Conservation (phyloP, 2,113 vertebrate species). For the Trematomus loennbergii region DNA sequence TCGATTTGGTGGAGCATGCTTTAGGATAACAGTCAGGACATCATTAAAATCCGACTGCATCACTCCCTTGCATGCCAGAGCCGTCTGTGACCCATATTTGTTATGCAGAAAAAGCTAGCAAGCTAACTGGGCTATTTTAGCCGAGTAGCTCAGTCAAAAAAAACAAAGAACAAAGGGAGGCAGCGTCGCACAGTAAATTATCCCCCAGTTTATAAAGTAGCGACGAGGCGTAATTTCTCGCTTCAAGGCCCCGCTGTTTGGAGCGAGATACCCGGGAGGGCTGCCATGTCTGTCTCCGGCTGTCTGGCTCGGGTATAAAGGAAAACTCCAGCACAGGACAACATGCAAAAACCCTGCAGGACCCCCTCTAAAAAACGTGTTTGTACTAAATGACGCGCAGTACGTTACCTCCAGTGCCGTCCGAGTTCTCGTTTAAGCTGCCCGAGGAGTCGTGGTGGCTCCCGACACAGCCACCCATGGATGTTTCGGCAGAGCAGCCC, state of each 20-base stretch:
- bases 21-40: background rate
- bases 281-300: slow-evolving; percentile 30
- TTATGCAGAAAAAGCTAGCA: slow-evolving; percentile 61
- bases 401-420: slow-evolving; percentile 92
- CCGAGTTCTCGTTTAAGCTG: slow-evolving; percentile 97
- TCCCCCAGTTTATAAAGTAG: slow-evolving; percentile 37
- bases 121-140: slow-evolving; percentile 72
- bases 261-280: background rate
- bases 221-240: background rate
- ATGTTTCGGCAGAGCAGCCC: slow-evolving; percentile 83
- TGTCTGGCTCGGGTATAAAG: slow-evolving; percentile 47
- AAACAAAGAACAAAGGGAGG: slow-evolving; percentile 68
- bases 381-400: slow-evolving; percentile 30
- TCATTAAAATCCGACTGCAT: slow-evolving; percentile 32
- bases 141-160: slow-evolving; percentile 61
- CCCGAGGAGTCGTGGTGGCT: slow-evolving; percentile 97
- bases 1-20: background rate
- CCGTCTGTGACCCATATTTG: slow-evolving; percentile 70
- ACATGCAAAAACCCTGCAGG: slow-evolving; percentile 48
- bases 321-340: slow-evolving; percentile 57
- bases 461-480: slow-evolving; percentile 99
- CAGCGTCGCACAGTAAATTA: slow-evolving; percentile 25
- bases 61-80: slow-evolving; percentile 32
- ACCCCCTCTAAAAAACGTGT: slow-evolving; percentile 28
- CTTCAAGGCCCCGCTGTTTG: slow-evolving; percentile 18